Percentiles rank a stretch among this genome's conserved stretches.
These are phyloP conservation scores for Trididemnum nubilum DNA, from an alignment of 23 tunicate genomes.

Conservation along the genomic window DNA sequence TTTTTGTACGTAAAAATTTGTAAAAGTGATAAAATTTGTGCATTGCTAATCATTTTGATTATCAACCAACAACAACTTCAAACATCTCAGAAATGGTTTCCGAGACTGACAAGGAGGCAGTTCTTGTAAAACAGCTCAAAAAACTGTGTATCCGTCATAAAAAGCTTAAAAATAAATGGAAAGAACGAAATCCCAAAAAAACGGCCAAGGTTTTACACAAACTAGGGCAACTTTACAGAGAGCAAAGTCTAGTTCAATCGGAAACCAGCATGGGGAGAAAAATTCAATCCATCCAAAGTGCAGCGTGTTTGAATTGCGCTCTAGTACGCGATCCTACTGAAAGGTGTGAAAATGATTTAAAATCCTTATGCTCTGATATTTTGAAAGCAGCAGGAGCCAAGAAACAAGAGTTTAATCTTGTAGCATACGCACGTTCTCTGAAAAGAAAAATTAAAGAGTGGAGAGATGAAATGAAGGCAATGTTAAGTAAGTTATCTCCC, in stretches of 20 bases:
- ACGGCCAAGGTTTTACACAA: neutral
- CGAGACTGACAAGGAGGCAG: neutral
- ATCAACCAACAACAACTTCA: too few relatives aligned
- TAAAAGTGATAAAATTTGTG: too few relatives aligned
- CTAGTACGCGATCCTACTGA: neutral
- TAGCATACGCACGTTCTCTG: neutral
- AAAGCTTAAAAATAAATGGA: neutral
- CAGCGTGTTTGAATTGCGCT: neutral
- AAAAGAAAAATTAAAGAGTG: neutral
- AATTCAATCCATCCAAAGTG: neutral
- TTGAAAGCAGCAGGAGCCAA: slow-evolving; percentile 5
- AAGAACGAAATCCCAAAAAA: neutral
- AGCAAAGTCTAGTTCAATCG: neutral
- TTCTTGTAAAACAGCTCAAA: neutral
- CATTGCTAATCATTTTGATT: too few relatives aligned
- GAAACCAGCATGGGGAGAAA: neutral
- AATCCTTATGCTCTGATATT: neutral
- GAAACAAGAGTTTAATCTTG: neutral
- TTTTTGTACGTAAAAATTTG: too few relatives aligned
- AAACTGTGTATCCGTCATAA: neutral
- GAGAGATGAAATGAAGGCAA: neutral
- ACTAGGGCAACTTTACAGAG: neutral
- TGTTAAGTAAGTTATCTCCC: neutral
- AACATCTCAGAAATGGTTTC: too few relatives aligned
- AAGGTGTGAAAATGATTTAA: neutral